These are phyloP conservation scores for Drosophila fulvimacula DNA, from an alignment of 2,888 invertebrate species.

Conservation along the genomic window DNA sequence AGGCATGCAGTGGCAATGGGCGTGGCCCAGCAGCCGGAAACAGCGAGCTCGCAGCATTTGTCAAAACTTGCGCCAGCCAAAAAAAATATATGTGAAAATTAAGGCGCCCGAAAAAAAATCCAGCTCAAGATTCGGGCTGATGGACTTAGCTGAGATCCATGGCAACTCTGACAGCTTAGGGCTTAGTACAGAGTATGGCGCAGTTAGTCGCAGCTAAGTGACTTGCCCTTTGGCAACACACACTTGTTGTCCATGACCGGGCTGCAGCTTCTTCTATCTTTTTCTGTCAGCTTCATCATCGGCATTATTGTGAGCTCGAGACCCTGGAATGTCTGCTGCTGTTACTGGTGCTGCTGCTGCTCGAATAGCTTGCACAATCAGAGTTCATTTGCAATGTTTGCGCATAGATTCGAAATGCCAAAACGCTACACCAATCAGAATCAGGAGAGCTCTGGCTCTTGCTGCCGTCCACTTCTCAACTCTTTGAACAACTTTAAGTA, in stretches of 20 bases:
- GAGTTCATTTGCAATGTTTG: slow-evolving; percentile 71
- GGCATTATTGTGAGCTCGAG: slow-evolving; percentile 30
- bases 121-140: background rate
- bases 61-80: slow-evolving; percentile 5
- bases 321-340: slow-evolving; percentile 10
- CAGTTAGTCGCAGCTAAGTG: slow-evolving; percentile 4
- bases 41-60: slow-evolving; percentile 17
- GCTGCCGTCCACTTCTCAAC: slow-evolving; percentile 7
- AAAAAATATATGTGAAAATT: slow-evolving; percentile 6
- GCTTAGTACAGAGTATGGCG: background rate
- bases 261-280: background rate
- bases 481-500: slow-evolving; percentile 35
- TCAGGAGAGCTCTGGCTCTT: slow-evolving; percentile 14
- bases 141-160: background rate
- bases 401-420: slow-evolving; percentile 62
- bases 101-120: background rate
- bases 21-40: slow-evolving; percentile 29
- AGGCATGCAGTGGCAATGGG: background rate
- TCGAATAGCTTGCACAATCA: slow-evolving; percentile 59
- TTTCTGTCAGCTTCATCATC: slow-evolving; percentile 7
- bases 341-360: background rate
- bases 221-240: slow-evolving; percentile 6
- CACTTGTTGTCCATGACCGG: slow-evolving; percentile 5
- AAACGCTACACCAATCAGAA: slow-evolving; percentile 53
- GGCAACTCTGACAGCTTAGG: background rate